Conservation (phyloP, 23 tunicate genomes). For the Halocynthia roretzi region DNA sequence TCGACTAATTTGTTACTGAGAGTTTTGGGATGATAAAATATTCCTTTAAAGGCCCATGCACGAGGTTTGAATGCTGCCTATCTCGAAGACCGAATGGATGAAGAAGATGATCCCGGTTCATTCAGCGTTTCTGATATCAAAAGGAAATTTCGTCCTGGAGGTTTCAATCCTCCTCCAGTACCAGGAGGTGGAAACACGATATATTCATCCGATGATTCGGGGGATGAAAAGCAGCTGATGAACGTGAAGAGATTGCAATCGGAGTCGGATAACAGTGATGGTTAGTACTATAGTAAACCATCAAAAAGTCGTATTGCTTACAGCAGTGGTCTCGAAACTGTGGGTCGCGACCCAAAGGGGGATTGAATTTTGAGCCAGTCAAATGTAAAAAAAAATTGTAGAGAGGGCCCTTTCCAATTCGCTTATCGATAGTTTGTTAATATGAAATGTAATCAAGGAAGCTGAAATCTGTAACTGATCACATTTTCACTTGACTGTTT, state of each 20-base stretch:
- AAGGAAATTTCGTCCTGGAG: constrained; percentile 51
- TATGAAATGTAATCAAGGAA: too few relatives aligned
- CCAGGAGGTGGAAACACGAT: constrained; percentile 24
- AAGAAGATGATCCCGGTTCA: constrained; percentile 69
- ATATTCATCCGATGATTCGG: constrained; percentile 77
- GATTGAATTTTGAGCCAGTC: background rate
- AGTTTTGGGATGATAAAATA: background rate
- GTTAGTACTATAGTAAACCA: background rate
- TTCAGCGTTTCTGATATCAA: constrained; percentile 81
- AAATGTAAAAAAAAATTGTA: too few relatives aligned
- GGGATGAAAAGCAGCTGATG: constrained; percentile 50
- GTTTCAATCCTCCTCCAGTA: background rate
- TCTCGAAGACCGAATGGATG: constrained; percentile 53
- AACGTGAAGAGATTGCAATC: constrained; percentile 57
- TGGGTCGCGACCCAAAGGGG: too few relatives aligned
- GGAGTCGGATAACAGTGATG: constrained; percentile 34
- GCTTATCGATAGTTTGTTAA: too few relatives aligned
- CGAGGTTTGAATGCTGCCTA: constrained; percentile 70
- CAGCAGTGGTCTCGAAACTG: background rate
- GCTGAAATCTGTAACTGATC: too few relatives aligned
- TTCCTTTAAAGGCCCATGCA: constrained; percentile 46
- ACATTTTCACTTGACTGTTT: too few relatives aligned
- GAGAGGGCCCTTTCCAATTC: too few relatives aligned
- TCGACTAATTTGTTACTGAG: background rate
- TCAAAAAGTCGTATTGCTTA: background rate